A percentile compares a stretch with the other conserved stretches of the same genome.
Evolutionary conservation across 2,888 invertebrate genomes (phyloP).

Genomic region (Leptopilina drosophilae): DNA sequence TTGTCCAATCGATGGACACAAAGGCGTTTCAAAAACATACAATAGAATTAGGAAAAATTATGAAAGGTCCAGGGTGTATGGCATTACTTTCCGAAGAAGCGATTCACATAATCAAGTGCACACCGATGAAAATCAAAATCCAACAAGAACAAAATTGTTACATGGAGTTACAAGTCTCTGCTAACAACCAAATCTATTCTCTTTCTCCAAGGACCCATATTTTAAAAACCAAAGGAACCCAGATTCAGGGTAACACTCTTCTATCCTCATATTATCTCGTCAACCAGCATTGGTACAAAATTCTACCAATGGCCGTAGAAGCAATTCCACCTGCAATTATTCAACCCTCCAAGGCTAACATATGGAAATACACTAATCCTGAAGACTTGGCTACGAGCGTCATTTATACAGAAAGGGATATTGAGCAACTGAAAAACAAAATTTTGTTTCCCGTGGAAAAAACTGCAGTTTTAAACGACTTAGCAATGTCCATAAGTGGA

Average conservation of each 20-base stretch:
- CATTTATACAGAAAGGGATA: constrained; percentile 45
- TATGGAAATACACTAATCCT: constrained; percentile 37
- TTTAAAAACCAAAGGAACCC: too few relatives aligned
- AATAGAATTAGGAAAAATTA: too few relatives aligned
- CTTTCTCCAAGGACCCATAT: too few relatives aligned
- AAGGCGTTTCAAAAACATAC: not conserved
- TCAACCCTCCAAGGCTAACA: constrained; percentile 2
- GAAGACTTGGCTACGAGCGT: constrained; percentile 45
- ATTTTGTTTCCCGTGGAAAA: constrained; percentile 44
- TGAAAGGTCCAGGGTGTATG: too few relatives aligned
- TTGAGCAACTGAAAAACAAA: constrained; percentile 36
- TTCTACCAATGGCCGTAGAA: not conserved
- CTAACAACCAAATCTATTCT: too few relatives aligned
- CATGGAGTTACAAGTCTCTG: too few relatives aligned
- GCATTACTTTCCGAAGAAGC: too few relatives aligned
- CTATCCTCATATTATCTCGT: constrained; percentile 3
- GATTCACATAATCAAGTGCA: too few relatives aligned
- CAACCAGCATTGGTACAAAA: constrained; percentile 49
- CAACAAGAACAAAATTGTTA: too few relatives aligned
- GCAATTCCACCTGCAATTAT: constrained; percentile 2
- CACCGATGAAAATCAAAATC: too few relatives aligned
- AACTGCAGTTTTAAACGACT: constrained; percentile 9
- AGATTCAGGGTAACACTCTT: too few relatives aligned
- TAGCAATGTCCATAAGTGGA: not conserved
- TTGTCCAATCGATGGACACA: not conserved